Evolutionary conservation across 2,888 invertebrate species (phyloP), one percentile per base, ranked within the genome.

Genomic region (Seira musarum): DNA sequence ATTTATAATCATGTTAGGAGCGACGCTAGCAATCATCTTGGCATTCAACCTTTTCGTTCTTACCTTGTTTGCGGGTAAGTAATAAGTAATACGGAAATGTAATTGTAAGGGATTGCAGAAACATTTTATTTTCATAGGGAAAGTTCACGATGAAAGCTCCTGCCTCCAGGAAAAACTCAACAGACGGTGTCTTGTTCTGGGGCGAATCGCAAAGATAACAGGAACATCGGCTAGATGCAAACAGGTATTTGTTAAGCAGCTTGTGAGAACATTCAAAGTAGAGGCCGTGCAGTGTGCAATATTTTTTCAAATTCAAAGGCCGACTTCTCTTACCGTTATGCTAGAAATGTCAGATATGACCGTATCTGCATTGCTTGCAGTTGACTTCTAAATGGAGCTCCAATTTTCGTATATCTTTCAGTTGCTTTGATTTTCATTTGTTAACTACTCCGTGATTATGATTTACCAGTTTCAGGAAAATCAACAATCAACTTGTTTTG

Each of bases 401-500:
- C 13, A 40, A 40, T 40, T 40, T 40, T n/a, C n/a, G n/a, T n/a
- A n/a, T n/a, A n/a, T n/a, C n/a, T n/a, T n/a, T n/a, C n/a, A n/a
- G n/a, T n/a, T n/a, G n/a, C 24, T 21, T 40, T 70, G 10, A 60
- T 60, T 5, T 19, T 19, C 46, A 66, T 68, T 53, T 13, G 13
- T 19, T 17, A 15, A 40, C 17, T 21, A 67, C 67, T 46, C 1
- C 8, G 15, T 15, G n/a, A 65, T 65, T 30, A 65, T 65, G 65
- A 21, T 66, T 66, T 66, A 21, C 25, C 35, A 65, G 46, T 40
- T 40, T 66, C 40, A 66, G 15, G 35, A 21, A 17, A 3, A 22
- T 15, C 19, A 35, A 30, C 30, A n/a, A 25, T 15, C 63, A 64
- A 15, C 64, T 64, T 64, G n/a, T n/a, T n/a, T n/a, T n/a, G n/a